These are phyloP conservation scores for Sturnus vulgaris DNA, from an alignment of 2,113 vertebrate species.

Conservation along the genomic window DNA sequence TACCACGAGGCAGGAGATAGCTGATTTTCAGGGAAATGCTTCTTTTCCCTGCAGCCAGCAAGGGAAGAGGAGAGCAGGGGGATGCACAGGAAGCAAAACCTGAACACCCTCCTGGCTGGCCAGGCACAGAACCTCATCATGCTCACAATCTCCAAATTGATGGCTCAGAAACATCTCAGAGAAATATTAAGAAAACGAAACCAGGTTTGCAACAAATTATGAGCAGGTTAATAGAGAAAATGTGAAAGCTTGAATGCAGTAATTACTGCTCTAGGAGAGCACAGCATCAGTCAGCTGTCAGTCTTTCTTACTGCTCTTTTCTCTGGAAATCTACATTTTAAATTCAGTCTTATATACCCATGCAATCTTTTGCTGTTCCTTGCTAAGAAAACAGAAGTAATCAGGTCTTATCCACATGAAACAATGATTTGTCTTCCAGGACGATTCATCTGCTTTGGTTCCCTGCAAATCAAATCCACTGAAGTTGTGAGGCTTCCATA, in stretches of 20 bases:
- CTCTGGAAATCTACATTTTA: neutral
- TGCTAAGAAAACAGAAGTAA: neutral
- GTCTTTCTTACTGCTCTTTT: neutral
- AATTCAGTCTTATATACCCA: neutral
- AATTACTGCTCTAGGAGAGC: neutral
- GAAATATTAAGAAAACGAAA: neutral
- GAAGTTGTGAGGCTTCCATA: neutral
- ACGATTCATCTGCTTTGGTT: neutral
- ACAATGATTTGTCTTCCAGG: neutral
- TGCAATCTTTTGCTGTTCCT: neutral
- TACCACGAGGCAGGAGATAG: rapidly evolving
- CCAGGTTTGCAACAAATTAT: neutral
- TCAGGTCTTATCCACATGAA: neutral
- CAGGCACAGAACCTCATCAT: neutral
- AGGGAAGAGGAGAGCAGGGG: neutral
- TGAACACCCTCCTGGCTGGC: neutral
- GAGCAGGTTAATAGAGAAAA: neutral
- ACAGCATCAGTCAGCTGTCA: neutral
- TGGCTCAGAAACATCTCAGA: neutral
- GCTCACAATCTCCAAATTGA: neutral
- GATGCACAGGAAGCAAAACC: neutral
- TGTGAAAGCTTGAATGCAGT: neutral
- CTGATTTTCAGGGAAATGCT: neutral
- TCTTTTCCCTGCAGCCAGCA: neutral
- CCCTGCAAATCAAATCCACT: neutral